Conservation (phyloP, 2,888 invertebrate genomes). For the Pemphredon lugubris region DNA sequence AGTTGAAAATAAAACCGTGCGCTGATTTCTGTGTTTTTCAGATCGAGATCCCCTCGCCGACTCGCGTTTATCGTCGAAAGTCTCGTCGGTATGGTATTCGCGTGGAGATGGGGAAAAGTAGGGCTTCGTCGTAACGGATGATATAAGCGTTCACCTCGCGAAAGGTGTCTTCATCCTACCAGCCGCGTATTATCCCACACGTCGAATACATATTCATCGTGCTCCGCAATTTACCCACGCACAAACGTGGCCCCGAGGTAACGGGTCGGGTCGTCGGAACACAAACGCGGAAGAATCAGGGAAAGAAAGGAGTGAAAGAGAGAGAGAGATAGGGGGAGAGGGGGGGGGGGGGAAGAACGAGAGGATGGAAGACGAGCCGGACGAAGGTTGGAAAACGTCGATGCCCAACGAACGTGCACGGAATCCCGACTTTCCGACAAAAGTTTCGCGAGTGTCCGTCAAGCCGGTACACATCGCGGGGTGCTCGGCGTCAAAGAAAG, state of each 20-base stretch:
- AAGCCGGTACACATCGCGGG: neutral
- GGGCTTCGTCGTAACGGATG: conserved; percentile 8
- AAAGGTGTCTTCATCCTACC: conserved; percentile 38
- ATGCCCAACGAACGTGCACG: neutral
- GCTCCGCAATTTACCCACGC: conserved; percentile 63
- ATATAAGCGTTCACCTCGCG: conserved; percentile 34
- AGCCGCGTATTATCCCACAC: conserved; percentile 50
- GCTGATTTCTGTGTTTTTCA: too few species aligned
- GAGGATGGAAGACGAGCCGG: conserved; percentile 9
- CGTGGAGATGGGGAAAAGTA: conserved; percentile 7
- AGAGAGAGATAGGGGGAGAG: neutral
- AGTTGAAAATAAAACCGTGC: too few species aligned
- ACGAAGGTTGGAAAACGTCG: conserved; percentile 24
- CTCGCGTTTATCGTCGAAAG: neutral
- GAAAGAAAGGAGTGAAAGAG: conserved; percentile 37
- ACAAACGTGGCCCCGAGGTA: conserved; percentile 62
- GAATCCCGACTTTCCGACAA: neutral
- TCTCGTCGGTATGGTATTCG: neutral
- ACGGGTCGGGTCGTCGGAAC: conserved; percentile 62
- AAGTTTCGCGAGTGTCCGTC: neutral
- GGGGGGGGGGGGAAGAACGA: conserved; percentile 14
- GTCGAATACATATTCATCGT: conserved; percentile 65
- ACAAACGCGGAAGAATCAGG: conserved; percentile 61
- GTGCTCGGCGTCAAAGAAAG: neutral
- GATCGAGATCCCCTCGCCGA: too few species aligned